These are phyloP conservation scores for Lepus europaeus DNA, from an alignment of 2,113 vertebrate species.

Conservation along the genomic window DNA sequence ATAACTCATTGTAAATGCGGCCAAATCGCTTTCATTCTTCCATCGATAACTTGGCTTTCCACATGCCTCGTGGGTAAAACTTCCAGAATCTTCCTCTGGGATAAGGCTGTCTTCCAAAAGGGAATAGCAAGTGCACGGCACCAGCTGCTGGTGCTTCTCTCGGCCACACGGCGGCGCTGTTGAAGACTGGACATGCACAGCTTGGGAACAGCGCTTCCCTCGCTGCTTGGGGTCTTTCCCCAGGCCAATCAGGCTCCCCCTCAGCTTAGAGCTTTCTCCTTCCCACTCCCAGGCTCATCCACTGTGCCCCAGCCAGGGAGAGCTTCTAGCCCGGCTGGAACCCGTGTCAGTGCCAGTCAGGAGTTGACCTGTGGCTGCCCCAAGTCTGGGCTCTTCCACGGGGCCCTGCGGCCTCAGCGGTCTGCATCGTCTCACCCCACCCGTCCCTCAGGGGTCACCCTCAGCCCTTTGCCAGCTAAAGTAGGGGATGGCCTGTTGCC, in stretches of 20 bases:
- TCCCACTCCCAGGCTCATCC: not conserved
- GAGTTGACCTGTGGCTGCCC: too few relatives aligned
- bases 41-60: not conserved
- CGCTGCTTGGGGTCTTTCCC: not conserved
- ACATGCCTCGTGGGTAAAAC: not conserved
- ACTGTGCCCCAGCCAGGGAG: not conserved
- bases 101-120: constrained; percentile 15
- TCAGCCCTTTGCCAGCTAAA: not conserved
- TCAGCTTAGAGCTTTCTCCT: not conserved
- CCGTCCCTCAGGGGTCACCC: not conserved
- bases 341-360: not conserved
- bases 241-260: too few relatives aligned
- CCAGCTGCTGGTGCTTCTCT: not conserved
- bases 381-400: not conserved
- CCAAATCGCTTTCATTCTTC: not conserved
- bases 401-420: not conserved
- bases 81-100: constrained; percentile 48
- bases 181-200: not conserved
- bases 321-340: too few relatives aligned
- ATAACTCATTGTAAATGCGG: too few relatives aligned
- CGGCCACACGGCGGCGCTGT: not conserved
- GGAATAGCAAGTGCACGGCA: rapidly evolving
- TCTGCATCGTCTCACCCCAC: too few relatives aligned
- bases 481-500: not conserved
- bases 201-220: not conserved